A percentile compares a stretch with the other conserved stretches of the same genome.
These are phyloP conservation scores for Meteorus cinctellus DNA, from an alignment of 2,888 invertebrate species.

Conservation along the genomic window DNA sequence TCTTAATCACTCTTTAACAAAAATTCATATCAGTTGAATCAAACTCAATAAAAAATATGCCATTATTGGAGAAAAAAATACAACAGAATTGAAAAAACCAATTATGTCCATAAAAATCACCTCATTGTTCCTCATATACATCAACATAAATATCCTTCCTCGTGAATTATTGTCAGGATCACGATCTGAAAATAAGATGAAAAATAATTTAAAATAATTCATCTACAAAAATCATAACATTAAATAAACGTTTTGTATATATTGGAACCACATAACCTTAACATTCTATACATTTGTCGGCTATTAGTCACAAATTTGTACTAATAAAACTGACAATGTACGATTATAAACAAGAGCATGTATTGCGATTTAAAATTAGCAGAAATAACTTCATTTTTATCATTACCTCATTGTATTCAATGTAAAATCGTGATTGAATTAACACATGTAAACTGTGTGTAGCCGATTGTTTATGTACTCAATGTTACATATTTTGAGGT, in stretches of 20 bases:
- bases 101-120: no score
- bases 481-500: constrained; percentile 29
- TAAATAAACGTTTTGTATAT: not conserved
- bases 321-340: not conserved
- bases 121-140: no score
- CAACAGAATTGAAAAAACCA: no score
- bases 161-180: not conserved
- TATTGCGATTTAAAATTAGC: not conserved
- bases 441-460: not conserved
- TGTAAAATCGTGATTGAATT: not conserved
- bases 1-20: no score
- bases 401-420: constrained; percentile 32
- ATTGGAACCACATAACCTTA: constrained; percentile 37
- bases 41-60: no score
- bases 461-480: not conserved
- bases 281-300: constrained; percentile 27
- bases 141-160: constrained; percentile 10
- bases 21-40: no score
- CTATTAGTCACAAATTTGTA: constrained; percentile 5
- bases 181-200: not conserved
- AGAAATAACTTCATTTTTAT: not conserved
- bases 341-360: constrained; percentile 13
- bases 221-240: not conserved
- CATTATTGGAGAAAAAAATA: no score
- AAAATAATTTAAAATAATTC: constrained; percentile 13